These are phyloP conservation scores for Crepidodera aurea DNA, from an alignment of 2,888 invertebrate species.

Conservation along the genomic window DNA sequence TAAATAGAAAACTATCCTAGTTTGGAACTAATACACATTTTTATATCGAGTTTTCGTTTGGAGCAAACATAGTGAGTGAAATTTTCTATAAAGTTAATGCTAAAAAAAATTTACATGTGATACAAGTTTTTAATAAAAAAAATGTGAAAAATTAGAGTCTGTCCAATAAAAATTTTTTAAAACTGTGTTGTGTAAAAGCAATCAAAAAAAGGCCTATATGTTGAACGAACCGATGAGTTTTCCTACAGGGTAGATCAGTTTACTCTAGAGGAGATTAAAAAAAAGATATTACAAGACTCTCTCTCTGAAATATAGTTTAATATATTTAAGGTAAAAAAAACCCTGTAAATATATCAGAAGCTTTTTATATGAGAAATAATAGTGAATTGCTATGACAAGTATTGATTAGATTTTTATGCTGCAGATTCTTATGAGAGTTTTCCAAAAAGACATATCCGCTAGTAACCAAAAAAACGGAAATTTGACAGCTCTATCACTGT, in stretches of 20 bases:
- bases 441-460: constrained; percentile 15
- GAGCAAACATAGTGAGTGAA: no score
- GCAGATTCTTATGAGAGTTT: constrained; percentile 53
- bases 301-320: constrained; percentile 53
- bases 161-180: constrained; percentile 49
- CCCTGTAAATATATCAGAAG: constrained; percentile 60
- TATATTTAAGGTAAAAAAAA: constrained; percentile 58
- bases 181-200: constrained; percentile 55
- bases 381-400: constrained; percentile 50
- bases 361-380: constrained; percentile 61
- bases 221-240: constrained; percentile 45
- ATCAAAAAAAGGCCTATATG: constrained; percentile 58
- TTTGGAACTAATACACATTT: no score
- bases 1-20: no score
- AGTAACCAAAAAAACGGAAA: background rate
- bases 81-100: no score
- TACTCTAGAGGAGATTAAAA: constrained; percentile 38
- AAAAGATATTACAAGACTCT: constrained; percentile 43
- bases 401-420: constrained; percentile 52
- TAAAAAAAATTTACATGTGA: no score
- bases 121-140: constrained; percentile 29
- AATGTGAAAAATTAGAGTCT: constrained; percentile 51
- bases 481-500: no score
- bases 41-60: no score
- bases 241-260: constrained; percentile 56